Conservation (phyloP, 2,888 invertebrate species). For the Apoderus coryli region DNA sequence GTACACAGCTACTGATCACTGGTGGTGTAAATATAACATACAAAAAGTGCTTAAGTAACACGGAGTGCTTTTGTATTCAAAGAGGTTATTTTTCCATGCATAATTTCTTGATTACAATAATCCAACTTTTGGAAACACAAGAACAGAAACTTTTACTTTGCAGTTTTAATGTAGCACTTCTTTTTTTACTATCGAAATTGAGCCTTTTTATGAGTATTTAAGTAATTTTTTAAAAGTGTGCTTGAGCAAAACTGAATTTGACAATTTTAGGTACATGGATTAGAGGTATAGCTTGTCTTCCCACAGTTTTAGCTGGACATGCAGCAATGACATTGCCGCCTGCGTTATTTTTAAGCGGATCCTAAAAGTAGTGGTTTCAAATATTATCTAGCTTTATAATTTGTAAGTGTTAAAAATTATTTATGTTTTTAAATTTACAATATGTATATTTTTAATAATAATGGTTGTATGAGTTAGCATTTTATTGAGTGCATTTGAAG, state of each 20-base stretch:
- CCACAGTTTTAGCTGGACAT: constrained; percentile 47
- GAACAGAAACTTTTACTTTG: background rate
- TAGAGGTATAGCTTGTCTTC: constrained; percentile 44
- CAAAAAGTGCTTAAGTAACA: constrained; percentile 47
- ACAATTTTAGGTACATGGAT: constrained; percentile 40
- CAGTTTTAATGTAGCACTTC: constrained; percentile 1
- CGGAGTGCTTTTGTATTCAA: constrained; percentile 51
- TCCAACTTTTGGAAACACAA: background rate
- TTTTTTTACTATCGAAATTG: too few species aligned
- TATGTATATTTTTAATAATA: too few species aligned
- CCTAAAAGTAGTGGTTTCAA: constrained; percentile 4
- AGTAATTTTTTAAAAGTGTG: too few species aligned
- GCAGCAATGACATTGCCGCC: constrained; percentile 35
- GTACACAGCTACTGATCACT: constrained; percentile 47
- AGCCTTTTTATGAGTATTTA: too few species aligned
- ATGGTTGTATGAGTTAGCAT: too few species aligned
- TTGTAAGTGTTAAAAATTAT: too few species aligned
- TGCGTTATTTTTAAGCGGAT: constrained; percentile 18
- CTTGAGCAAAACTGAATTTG: too few species aligned
- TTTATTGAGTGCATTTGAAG: too few species aligned
- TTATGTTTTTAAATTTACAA: too few species aligned
- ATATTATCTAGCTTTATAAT: too few species aligned
- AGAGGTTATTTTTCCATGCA: constrained; percentile 30
- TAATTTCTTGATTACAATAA: background rate
- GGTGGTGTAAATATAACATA: constrained; percentile 52